These are phyloP conservation scores for Menura novaehollandiae DNA, from an alignment of 2,113 vertebrate species.

Conservation along the genomic window DNA sequence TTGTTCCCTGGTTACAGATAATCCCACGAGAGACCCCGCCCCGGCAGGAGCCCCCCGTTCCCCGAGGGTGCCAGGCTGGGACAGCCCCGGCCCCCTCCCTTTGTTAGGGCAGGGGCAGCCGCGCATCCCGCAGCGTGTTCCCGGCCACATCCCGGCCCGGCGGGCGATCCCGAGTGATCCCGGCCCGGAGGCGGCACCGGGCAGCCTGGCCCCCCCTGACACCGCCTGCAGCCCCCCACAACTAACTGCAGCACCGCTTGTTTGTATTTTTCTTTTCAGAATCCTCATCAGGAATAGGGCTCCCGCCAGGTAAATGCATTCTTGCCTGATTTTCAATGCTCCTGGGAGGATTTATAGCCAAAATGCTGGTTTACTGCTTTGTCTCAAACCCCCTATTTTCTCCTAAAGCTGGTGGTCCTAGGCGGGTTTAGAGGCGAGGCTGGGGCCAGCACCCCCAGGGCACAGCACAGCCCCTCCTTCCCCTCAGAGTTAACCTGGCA, in stretches of 20 bases:
- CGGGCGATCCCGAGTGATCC: background rate
- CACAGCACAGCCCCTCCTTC: background rate
- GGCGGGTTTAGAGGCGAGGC: background rate
- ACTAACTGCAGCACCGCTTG: background rate
- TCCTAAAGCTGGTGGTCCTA: background rate
- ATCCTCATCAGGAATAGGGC: conserved; percentile 32
- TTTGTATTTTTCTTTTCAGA: conserved; percentile 7
- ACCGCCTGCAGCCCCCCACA: background rate
- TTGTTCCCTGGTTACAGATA: background rate
- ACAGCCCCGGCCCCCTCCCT: background rate
- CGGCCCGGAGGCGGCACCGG: background rate
- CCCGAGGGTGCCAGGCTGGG: background rate
- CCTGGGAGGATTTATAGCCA: background rate
- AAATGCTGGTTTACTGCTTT: background rate
- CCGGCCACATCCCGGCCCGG: background rate
- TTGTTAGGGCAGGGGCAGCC: background rate
- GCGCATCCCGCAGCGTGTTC: background rate
- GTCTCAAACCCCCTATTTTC: background rate
- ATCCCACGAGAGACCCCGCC: fast-evolving
- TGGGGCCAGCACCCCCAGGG: background rate
- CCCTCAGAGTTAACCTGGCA: background rate
- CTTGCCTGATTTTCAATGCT: background rate
- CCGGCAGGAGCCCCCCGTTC: background rate
- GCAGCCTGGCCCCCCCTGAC: background rate
- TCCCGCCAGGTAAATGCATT: conserved; percentile 28